A percentile compares a stretch with the other conserved stretches of the same genome.
Evolutionary conservation across 2,113 vertebrate genomes (phyloP).

Genomic region (Bufo gargarizans): DNA sequence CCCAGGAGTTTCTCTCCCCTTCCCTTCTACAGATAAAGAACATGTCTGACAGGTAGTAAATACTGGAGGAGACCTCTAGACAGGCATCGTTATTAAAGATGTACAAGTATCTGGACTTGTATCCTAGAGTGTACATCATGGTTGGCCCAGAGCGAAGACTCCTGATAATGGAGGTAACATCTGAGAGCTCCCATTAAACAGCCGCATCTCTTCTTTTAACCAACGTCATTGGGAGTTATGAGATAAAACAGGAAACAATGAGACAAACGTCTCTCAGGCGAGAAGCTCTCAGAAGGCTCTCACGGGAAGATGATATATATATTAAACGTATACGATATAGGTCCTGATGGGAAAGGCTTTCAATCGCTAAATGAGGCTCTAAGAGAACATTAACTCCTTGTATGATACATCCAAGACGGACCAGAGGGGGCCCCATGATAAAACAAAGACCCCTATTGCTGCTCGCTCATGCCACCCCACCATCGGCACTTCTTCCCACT

Average conservation of each 20-base stretch:
- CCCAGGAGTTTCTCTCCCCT: too few species aligned
- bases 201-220: slow-evolving; percentile 11
- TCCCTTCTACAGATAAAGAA: neutral
- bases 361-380: slow-evolving; percentile 11
- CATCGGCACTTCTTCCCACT: neutral
- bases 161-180: slow-evolving; percentile 36
- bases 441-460: neutral
- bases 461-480: neutral
- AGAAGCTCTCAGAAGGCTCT: slow-evolving; percentile 34
- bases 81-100: slow-evolving; percentile 19
- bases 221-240: slow-evolving; percentile 17
- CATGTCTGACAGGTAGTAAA: neutral
- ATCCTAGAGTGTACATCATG: neutral
- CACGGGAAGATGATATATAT: slow-evolving; percentile 17
- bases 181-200: slow-evolving; percentile 30
- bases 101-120: neutral
- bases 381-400: slow-evolving; percentile 26
- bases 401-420: neutral
- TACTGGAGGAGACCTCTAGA: neutral
- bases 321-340: slow-evolving; percentile 25
- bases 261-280: neutral
- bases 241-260: slow-evolving; percentile 28
- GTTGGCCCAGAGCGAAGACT: neutral
- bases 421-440: neutral
- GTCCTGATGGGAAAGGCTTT: slow-evolving; percentile 33